Base-by-base conservation (phyloP, 64 coral and sea anemone species). In the Pocillopora verrucosa region DNA sequence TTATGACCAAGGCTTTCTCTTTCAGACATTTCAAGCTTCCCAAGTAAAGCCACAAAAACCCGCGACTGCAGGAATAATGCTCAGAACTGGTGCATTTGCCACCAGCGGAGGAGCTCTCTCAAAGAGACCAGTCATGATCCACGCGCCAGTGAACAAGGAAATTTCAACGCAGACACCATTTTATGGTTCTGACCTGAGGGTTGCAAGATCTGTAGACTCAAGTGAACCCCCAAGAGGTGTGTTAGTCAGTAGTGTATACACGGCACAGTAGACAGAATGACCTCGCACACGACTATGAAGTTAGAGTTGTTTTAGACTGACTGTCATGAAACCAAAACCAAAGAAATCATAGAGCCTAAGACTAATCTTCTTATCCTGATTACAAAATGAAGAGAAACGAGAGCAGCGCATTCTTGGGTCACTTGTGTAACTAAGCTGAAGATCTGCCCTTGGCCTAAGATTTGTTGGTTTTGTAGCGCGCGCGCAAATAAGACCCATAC, bases 151-250 rank as follows among this genome's bases (percentile, higher is more conserved):
- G 60, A 51, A 91, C 34, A 76, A 75, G 67, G 83, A 91, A 61
- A 88, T 61, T 11, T 89, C 92, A 45, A 87, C 82, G 14, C 92
- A 97, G 78, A 97, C 94, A 51, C 91, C 91, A 22, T 94, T 94
- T 72, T 90, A 91, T 91, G 93, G 93, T 11, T 73, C 38, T 56
- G 88, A 91, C 36, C 77, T 94, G 30, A 74, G 83, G 87, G 72
- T 76, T 6, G 93, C 89, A 57, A 90, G 90, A 79, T 88, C 91
- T 74, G 92, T 93, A 24, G 95, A 96, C 80, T 96, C 95, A 45
- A 90, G 83, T 61, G 94, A 96, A 22, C 91, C 91, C 37, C 68
- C 86, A 38, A 74, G 82, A 93, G 91, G 91, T 96, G 36, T 51
- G 12, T 10, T 73, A 22, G 11, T 73, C 0, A 34, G 2, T 73